Evolutionary conservation across 2,113 vertebrate species (phyloP), one percentile per base, ranked within the genome.

Genomic region (Eleginops maclovinus): DNA sequence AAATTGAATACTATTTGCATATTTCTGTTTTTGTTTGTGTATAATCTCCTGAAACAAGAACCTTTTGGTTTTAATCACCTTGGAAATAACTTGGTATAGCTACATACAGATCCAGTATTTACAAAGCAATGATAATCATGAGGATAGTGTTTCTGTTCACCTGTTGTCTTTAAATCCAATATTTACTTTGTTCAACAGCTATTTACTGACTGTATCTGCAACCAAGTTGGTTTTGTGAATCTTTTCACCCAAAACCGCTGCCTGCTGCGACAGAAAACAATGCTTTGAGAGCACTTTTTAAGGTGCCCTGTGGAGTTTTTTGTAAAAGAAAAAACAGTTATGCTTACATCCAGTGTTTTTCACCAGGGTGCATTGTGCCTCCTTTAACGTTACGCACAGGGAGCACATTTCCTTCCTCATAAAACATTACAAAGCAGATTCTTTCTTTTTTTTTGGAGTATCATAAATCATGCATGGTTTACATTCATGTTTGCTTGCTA

Each of bases 381-480:
- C 44, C 43, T 47, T 64, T 36, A 36, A 4, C 26, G 3, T 10
- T 64, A 64, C 59, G 22, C 15, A 0, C 19, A 22, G n/a, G 49
- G 24, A 28, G 62, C 24, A 15, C 5, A n/a, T 64, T 64, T 64
- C 43, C 43, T 46, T 46, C 22, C 24, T 49, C 17, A 49, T 64
- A 5, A 64, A 64, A 49, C 26, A 64, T 64, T 49, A 64, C 16
- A 0, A 49, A 19, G 41, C 41, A 4, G 61, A 46, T 46, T 44
- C 14, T 17, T 60, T 1, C n/a, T 36, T 8, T 36, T 12, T 24
- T 62, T 43, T 24, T 3, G 62, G 62, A 49, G n/a, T 31, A n/a
- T 50, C 46, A 50, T 50, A n/a, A 65, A 63, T 63, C 46, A 50
- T 50, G 24, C 46, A 65, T 49, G 28, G 44, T 64, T 11, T 24